Percentiles rank a stretch among this genome's conserved stretches.
Evolutionary conservation across 2,888 invertebrate genomes (phyloP).

Genomic region (Acanthopleura granulata): DNA sequence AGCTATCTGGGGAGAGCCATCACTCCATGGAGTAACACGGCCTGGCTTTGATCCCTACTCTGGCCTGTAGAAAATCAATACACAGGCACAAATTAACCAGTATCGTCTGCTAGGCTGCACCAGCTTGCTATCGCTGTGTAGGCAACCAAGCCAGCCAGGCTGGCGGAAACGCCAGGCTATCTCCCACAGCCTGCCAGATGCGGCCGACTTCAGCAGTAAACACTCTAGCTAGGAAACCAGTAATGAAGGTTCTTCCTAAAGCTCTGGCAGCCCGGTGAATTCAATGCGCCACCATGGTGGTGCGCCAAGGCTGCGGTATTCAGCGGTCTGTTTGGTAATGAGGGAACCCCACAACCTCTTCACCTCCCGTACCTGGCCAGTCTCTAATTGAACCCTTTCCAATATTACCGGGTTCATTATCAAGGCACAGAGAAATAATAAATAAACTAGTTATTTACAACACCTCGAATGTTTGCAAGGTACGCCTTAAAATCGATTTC

Average conservation of each 20-base stretch:
- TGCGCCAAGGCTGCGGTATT: too few species aligned
- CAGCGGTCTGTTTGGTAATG: too few species aligned
- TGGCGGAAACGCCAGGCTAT: not conserved
- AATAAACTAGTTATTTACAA: too few species aligned
- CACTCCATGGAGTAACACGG: conserved; percentile 6
- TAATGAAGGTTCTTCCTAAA: not conserved
- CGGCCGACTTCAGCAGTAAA: not conserved
- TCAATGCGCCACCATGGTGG: too few species aligned
- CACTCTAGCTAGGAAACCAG: conserved; percentile 9
- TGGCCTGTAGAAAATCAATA: conserved; percentile 19
- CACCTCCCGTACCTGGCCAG: too few species aligned
- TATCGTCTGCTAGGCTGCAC: conserved; percentile 16
- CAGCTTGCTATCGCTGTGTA: conserved; percentile 13
- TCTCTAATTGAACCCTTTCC: too few species aligned
- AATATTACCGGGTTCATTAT: too few species aligned
- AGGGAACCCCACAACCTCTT: too few species aligned
- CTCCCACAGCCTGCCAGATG: not conserved
- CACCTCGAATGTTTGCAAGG: too few species aligned
- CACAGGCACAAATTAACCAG: conserved; percentile 9
- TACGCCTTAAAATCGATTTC: too few species aligned
- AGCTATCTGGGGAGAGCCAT: conserved; percentile 18
- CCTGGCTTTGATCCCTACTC: conserved; percentile 17
- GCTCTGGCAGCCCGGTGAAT: not conserved
- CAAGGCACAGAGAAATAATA: too few species aligned
- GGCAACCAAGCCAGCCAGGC: not conserved